Evolutionary conservation across 2,797 vertebrate species (phyloP).

Genomic region (Adrianichthys oophorus): DNA sequence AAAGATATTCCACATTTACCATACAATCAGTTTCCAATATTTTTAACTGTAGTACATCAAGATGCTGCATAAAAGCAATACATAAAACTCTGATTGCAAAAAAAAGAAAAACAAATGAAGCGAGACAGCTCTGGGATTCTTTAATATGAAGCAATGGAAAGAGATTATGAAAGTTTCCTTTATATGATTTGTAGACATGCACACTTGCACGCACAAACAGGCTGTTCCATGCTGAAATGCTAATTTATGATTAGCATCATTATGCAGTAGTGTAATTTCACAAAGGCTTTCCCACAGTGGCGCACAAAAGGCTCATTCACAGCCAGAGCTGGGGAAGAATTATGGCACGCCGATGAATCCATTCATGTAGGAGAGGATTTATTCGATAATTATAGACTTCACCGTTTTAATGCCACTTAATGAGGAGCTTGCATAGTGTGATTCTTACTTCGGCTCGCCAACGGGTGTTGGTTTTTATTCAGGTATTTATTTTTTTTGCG

Average conservation of each 20-base stretch:
- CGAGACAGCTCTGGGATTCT: background rate
- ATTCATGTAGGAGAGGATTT: conserved; percentile 75
- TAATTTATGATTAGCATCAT: conserved; percentile 81
- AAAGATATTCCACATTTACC: conserved; percentile 4
- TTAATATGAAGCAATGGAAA: conserved; percentile 28
- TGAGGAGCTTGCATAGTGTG: conserved; percentile 69
- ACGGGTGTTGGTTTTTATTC: conserved; percentile 65
- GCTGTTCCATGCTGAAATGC: conserved; percentile 75
- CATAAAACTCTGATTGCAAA: no score
- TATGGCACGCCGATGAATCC: conserved; percentile 72
- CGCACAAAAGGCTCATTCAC: conserved; percentile 78
- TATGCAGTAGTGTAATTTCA: conserved; percentile 77
- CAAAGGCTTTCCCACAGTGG: conserved; percentile 75
- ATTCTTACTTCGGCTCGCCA: conserved; percentile 63
- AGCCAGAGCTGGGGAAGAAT: conserved; percentile 67
- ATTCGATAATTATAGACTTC: conserved; percentile 82
- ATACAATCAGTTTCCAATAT: no score
- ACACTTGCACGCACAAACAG: conserved; percentile 39
- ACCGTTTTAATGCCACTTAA: conserved; percentile 78
- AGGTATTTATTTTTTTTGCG: conserved; percentile 60
- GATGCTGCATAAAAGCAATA: no score
- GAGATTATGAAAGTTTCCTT: conserved; percentile 23
- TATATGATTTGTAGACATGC: conserved; percentile 28
- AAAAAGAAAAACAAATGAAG: background rate
- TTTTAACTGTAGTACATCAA: no score